Base-by-base conservation (phyloP, 2,797 vertebrate species). In the Psittacula echo region DNA sequence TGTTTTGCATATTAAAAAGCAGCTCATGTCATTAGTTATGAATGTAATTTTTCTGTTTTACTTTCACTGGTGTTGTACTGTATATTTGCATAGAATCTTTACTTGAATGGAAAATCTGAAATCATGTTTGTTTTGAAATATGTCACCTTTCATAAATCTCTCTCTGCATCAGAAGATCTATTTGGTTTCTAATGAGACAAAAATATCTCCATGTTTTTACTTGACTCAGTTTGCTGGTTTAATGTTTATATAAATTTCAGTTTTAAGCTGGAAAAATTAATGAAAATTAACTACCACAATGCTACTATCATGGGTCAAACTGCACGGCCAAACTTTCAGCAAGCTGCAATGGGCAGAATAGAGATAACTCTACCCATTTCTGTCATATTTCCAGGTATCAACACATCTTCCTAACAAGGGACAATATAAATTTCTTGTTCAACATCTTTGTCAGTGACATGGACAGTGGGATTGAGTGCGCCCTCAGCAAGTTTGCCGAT, bases 231-330 rank as follows among this genome's bases (percentile, higher is more conserved):
- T 56, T 50, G 9, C 8, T 44, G 13, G 1, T 1, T 64, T 30
- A 70, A 42, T 12, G 4, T 30, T 64, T 70, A 39, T 4, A 80
- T 64, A 10, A 2, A 34, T 48, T 50, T 44, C 29, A 75, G 16
- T 44, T 67, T 54, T 44, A 54, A 61, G 5, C 12, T 37, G 34
- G 9, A 56, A 20, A 75, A 70, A 5, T 51, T 4, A 58, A 85
- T 51, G 3, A 76, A 85, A 70, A 45, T 75, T 39, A 62, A 50
- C 8, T 56, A 26, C 20, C 39, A 26, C 64, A 41, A 53, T 42
- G 5, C 4, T 53, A 13, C 44, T 14, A 23, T 4, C 14, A 29
- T 41, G 2, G 6, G 41, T 45, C 2, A 1, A 14, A 6, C 44
- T 34, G 7, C 8, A 64, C 4, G 5, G 8, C 8, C 10, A 32